Percentiles rank a stretch among this genome's conserved stretches.
phyloP scores from a whole-genome alignment of 2,888 invertebrate species.

The Cephus nigrinus region DNA sequence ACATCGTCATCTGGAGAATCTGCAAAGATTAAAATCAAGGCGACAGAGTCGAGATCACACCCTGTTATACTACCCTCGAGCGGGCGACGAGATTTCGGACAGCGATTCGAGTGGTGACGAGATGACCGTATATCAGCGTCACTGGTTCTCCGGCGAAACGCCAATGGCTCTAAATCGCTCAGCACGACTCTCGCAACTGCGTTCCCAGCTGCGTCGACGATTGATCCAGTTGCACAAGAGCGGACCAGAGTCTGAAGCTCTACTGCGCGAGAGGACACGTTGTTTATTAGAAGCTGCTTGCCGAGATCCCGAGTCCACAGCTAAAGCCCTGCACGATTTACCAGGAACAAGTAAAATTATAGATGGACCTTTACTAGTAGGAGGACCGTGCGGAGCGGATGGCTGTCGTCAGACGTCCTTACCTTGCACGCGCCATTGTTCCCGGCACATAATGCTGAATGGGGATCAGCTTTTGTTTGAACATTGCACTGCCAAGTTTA shows the following conservation, averaged over 20 bases:
- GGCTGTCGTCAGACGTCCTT: conserved; percentile 70
- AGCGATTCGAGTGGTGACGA: conserved; percentile 66
- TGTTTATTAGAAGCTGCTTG: conserved; percentile 49
- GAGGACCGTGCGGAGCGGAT: conserved; percentile 55
- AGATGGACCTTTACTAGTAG: conserved; percentile 53
- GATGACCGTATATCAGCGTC: conserved; percentile 61
- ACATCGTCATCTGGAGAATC: conserved; percentile 40
- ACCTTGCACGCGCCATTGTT: conserved; percentile 85
- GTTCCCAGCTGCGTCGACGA: conserved; percentile 67
- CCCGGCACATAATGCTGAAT: conserved; percentile 86
- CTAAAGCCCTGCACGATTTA: conserved; percentile 29
- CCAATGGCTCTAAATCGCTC: conserved; percentile 52
- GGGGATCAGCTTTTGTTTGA: conserved; percentile 85
- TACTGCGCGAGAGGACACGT: conserved; percentile 45
- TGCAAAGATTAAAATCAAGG: conserved; percentile 44
- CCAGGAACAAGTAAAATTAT: conserved; percentile 35
- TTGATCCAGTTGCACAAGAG: conserved; percentile 65
- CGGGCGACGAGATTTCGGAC: conserved; percentile 66
- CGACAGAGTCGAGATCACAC: conserved; percentile 58
- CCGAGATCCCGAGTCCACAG: conserved; percentile 52
- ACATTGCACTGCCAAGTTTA: conserved; percentile 83
- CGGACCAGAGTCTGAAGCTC: conserved; percentile 51
- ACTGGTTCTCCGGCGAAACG: conserved; percentile 63
- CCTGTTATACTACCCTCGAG: conserved; percentile 59
- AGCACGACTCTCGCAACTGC: conserved; percentile 56